These are phyloP conservation scores for Hippocampus zosterae DNA, from an alignment of 2,113 vertebrate genomes.

Conservation along the genomic window DNA sequence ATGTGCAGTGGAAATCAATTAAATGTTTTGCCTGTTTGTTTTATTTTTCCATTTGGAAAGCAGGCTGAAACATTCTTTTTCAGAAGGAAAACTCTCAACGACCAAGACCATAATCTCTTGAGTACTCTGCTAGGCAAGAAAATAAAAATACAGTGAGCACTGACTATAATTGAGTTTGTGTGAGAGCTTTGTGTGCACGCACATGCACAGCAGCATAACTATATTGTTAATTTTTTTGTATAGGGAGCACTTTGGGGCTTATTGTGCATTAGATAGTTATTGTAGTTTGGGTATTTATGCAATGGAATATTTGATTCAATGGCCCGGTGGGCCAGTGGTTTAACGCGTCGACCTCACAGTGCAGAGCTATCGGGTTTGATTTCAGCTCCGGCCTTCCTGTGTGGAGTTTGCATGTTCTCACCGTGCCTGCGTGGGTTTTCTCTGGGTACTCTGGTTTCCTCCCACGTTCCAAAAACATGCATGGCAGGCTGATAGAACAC, in stretches of 20 bases:
- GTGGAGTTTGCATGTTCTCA: too few species aligned
- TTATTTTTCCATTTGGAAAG: background rate
- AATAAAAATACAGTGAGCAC: conserved; percentile 36
- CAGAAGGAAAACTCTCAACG: conserved; percentile 57
- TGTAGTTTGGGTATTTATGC: conserved; percentile 14
- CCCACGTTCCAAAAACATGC: too few species aligned
- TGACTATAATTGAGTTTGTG: conserved; percentile 27
- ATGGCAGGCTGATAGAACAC: too few species aligned
- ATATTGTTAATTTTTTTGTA: conserved; percentile 30
- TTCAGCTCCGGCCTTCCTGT: too few species aligned
- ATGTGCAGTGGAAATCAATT: conserved; percentile 62
- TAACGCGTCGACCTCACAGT: too few species aligned
- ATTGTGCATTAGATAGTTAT: conserved; percentile 35
- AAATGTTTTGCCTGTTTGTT: conserved; percentile 1
- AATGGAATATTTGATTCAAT: background rate
- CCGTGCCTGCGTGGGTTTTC: too few species aligned
- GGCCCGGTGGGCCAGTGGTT: too few species aligned
- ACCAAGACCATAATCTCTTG: conserved; percentile 58
- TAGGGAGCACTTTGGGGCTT: conserved; percentile 19
- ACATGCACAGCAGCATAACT: conserved; percentile 27
- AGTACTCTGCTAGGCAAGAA: conserved; percentile 46
- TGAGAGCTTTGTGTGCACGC: conserved; percentile 19
- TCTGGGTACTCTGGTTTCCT: too few species aligned
- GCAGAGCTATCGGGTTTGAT: too few species aligned
- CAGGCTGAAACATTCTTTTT: conserved; percentile 8